These are phyloP conservation scores for Lasioglossum zephyrum DNA, from an alignment of 2,888 invertebrate genomes.

Conservation along the genomic window DNA sequence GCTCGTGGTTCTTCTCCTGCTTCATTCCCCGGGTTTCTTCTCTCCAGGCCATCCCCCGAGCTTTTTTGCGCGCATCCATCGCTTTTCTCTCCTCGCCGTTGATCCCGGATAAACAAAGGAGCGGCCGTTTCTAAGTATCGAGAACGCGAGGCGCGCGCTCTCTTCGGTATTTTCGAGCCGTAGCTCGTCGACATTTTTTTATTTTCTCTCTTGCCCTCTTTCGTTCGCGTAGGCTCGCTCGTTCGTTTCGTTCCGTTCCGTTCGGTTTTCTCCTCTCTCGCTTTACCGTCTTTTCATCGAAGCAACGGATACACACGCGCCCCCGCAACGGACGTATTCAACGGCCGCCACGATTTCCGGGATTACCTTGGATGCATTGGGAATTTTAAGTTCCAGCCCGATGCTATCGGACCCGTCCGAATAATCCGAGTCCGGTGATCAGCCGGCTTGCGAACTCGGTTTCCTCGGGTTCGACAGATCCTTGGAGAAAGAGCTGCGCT, in stretches of 20 bases:
- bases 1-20: not conserved
- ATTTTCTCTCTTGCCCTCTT: not conserved
- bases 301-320: constrained; percentile 17
- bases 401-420: not conserved
- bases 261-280: constrained; percentile 19
- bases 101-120: constrained; percentile 65
- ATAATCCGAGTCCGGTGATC: constrained; percentile 7
- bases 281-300: constrained; percentile 47
- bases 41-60: constrained; percentile 15
- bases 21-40: not conserved
- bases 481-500: not conserved
- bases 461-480: not conserved
- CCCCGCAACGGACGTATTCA: constrained; percentile 36
- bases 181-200: constrained; percentile 13
- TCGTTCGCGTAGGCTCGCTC: not conserved
- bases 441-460: not conserved
- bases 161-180: constrained; percentile 54
- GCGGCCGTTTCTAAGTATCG: constrained; percentile 55
- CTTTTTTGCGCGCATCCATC: constrained; percentile 59
- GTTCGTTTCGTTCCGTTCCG: not conserved
- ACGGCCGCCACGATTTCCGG: constrained; percentile 46
- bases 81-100: constrained; percentile 47
- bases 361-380: constrained; percentile 26
- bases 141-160: constrained; percentile 34
- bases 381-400: constrained; percentile 19